Base-by-base conservation (phyloP, 2,888 invertebrate genomes). In the Amphipoea lucens region DNA sequence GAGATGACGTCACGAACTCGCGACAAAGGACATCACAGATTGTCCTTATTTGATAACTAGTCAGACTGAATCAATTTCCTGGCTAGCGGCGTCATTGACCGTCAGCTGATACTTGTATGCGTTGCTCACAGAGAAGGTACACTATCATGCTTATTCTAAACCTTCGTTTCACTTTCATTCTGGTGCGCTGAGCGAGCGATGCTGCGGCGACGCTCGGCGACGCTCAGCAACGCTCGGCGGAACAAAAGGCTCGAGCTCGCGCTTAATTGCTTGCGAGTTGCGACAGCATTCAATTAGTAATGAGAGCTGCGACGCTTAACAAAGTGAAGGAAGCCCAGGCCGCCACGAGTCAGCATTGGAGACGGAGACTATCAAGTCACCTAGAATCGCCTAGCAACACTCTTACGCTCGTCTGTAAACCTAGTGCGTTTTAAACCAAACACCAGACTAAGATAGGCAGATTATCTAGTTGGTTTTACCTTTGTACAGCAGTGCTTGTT, bases 61-160 rank as follows among this genome's bases (percentile, higher is more conserved):
- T 54, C 60, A 51, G 17, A 42, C 23, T 11, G 51, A 67, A n/a
- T 73, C 57, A 62, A 74, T 81, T 78, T 81, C 67, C 60, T 40
- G 51, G 29, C 57, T 67, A 76, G 60, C 6, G 60, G 57, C 11
- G 45, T 45, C 51, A 66, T 42, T 73, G 40, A 51, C 29, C 29
- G 66, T 66, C 72, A 81, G 29, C 60, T 66, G 60, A 48, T 72
- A 20, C 6, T 17, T 17, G 36, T 45, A 36, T 4, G 45, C 29
- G 36, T 17, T 42, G 45, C 20, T 40, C 4, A 7, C 29, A 54
- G 12, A 45, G 17, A n/a, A 42, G 5, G 12, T 57, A 57, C 4
- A 57, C 29, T 57, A 17, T 42, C 5, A 36, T 40, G 54, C n/a
- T 17, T 29, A 67, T 29, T 48, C 3, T 11, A n/a, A 17, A 57